A percentile compares a stretch with the other conserved stretches of the same genome.
phyloP scores from a whole-genome alignment of 2,888 invertebrate genomes.

The Agapetus fuscipes region DNA sequence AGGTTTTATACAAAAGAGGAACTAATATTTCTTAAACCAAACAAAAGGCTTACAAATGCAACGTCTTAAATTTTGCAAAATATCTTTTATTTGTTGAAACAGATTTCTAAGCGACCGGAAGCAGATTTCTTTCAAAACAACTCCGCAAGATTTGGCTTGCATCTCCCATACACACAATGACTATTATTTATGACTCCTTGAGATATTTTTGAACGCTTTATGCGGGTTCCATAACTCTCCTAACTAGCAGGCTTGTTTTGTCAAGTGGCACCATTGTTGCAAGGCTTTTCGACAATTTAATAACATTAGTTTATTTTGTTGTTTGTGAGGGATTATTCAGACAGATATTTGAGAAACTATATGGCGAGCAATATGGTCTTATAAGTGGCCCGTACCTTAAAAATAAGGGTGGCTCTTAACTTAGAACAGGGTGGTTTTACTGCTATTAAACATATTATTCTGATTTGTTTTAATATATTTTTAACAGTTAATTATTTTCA shows the following conservation, averaged over 20 bases:
- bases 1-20: too few relatives aligned
- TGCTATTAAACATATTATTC: not conserved
- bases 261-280: slow-evolving; percentile 4
- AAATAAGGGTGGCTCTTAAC: slow-evolving; percentile 2
- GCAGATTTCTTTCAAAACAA: too few relatives aligned
- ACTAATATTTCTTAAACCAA: too few relatives aligned
- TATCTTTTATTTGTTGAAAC: too few relatives aligned
- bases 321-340: slow-evolving; percentile 1
- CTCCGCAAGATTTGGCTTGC: too few relatives aligned
- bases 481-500: not conserved
- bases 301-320: slow-evolving; percentile 9
- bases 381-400: slow-evolving; percentile 3
- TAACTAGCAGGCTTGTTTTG: too few relatives aligned
- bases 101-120: too few relatives aligned
- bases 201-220: slow-evolving; percentile 9
- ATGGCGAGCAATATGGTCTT: slow-evolving; percentile 9
- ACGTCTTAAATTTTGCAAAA: too few relatives aligned
- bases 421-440: slow-evolving; percentile 5
- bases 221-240: slow-evolving; percentile 16
- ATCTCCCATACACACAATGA: too few relatives aligned
- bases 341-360: slow-evolving; percentile 7
- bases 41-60: too few relatives aligned
- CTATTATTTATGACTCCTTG: slow-evolving; percentile 8
- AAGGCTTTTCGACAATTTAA: slow-evolving; percentile 11
- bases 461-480: not conserved